Base-by-base conservation (phyloP, 2,888 invertebrate genomes). In the Cephus nigrinus region DNA sequence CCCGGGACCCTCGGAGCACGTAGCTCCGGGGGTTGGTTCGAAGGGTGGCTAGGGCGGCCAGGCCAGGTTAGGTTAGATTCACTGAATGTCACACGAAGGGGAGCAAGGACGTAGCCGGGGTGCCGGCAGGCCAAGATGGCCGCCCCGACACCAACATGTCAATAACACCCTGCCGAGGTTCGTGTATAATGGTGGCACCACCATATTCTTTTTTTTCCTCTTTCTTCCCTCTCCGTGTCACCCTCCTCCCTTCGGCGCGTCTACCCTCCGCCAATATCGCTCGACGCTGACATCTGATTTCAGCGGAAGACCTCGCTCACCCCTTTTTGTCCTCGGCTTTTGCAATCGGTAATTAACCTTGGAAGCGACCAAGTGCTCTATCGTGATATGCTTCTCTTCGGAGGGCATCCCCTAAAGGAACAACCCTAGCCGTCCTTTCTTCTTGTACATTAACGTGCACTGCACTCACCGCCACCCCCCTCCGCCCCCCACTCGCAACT, bases 81-180 rank as follows among this genome's bases (percentile, higher is more conserved):
- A 82, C 82, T 86, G 87, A 89, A 88, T 90, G 90, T 90, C 90
- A 90, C 89, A 88, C 89, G 88, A 88, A 87, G 84, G 88, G 89
- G 87, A 89, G 88, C 88, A 90, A 88, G 88, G 87, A 89, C 85
- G 83, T 36, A 82, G 69, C 75, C 74, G 81, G 81, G 82, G 80
- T 82, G 81, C 78, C 80, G 83, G 80, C 85, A 82, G 87, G 86
- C 89, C 90, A 91, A 91, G 91, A 91, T 91, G 91, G 91, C 91
- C 90, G 89, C 84, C 87, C 85, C 90, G 88, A 90, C 90, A 90
- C 90, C 90, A 90, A 88, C 91, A 90, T 91, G 90, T 91, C 91
- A 91, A 91, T 91, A 91, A 90, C 90, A 90, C 88, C 88, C 90
- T 88, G 87, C 84, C 86, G 84, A 84, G 80, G 82, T 71, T 32